These are phyloP conservation scores for Rosalia funebris DNA, from an alignment of 2,888 invertebrate genomes.

Conservation along the genomic window DNA sequence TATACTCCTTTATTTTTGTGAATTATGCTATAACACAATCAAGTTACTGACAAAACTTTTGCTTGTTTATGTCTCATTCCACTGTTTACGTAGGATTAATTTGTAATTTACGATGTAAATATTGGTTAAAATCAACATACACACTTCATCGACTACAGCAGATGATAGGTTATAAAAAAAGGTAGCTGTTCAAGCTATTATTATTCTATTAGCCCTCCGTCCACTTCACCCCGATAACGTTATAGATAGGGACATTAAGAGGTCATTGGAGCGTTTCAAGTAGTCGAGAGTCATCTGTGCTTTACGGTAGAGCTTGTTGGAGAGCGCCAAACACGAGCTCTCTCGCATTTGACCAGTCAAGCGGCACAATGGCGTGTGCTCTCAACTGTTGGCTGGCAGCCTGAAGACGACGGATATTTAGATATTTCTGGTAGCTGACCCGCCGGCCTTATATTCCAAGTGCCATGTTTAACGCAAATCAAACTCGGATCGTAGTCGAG, in stretches of 20 bases:
- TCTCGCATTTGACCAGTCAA: conserved; percentile 25
- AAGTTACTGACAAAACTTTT: too few relatives aligned
- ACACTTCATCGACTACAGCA: too few relatives aligned
- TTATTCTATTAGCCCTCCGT: conserved; percentile 21
- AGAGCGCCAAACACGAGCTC: conserved; percentile 18
- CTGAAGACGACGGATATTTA: neutral
- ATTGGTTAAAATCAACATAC: too few relatives aligned
- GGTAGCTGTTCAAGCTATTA: conserved; percentile 1
- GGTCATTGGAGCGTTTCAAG: conserved; percentile 18
- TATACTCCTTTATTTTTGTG: too few relatives aligned
- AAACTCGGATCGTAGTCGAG: too few relatives aligned
- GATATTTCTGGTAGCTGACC: conserved; percentile 1
- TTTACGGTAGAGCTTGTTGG: conserved; percentile 17
- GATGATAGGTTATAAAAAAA: too few relatives aligned
- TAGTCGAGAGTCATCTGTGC: conserved; percentile 19
- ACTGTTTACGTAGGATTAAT: too few relatives aligned
- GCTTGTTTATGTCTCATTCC: too few relatives aligned
- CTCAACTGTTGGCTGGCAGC: neutral
- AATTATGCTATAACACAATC: too few relatives aligned
- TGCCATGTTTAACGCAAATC: too few relatives aligned
- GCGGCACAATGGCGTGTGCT: conserved; percentile 22
- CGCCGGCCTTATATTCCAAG: too few relatives aligned
- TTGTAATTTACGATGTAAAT: too few relatives aligned
- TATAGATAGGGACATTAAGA: conserved; percentile 20
- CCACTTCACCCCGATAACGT: conserved; percentile 8